Conservation (phyloP, 2,888 invertebrate genomes). For the Agonum fuliginosum region DNA sequence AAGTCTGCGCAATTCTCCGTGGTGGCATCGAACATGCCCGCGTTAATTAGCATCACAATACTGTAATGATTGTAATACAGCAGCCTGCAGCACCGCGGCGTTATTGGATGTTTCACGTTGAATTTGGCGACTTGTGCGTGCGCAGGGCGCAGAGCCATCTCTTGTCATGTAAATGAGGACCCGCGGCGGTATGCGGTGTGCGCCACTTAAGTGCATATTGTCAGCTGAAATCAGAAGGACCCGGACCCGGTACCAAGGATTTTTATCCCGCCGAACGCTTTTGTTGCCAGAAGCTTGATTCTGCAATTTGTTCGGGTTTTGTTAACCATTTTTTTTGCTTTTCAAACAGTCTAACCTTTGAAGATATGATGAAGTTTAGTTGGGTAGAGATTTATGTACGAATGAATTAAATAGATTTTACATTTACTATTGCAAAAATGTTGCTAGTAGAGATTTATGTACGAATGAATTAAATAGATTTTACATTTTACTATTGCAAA, state of each 20-base stretch:
- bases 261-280: constrained; percentile 8
- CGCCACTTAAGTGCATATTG: constrained; percentile 69
- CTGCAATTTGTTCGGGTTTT: constrained; percentile 57
- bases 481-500: too few relatives aligned
- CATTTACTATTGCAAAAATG: too few relatives aligned
- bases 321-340: constrained; percentile 61
- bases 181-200: constrained; percentile 73
- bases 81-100: constrained; percentile 49
- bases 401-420: too few relatives aligned
- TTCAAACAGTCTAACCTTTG: background rate
- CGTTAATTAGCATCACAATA: constrained; percentile 65
- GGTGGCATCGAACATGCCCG: constrained; percentile 53
- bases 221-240: constrained; percentile 59
- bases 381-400: background rate
- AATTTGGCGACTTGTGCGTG: constrained; percentile 68
- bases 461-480: too few relatives aligned
- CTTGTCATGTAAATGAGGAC: constrained; percentile 78
- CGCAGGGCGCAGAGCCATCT: constrained; percentile 63
- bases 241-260: constrained; percentile 18
- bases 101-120: constrained; percentile 70
- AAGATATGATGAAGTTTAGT: background rate
- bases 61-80: constrained; percentile 66
- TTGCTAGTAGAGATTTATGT: background rate
- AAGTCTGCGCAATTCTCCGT: background rate
- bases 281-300: constrained; percentile 58